Evolutionary conservation across 1,140 invertebrate genomes (phyloP).

Genomic region (Halotydeus destructor): DNA sequence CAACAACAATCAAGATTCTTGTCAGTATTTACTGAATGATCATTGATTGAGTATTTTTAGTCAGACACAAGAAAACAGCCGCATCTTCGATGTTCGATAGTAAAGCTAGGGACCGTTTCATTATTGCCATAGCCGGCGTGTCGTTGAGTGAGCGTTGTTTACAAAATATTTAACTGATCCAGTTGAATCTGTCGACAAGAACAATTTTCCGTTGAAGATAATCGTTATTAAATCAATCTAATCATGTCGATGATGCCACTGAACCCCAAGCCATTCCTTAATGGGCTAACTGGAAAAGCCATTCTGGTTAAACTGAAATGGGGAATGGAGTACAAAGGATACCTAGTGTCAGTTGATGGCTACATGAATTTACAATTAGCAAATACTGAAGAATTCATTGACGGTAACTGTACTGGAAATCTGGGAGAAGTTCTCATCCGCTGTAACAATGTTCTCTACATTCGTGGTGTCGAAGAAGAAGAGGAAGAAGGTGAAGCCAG

Average conservation of each 20-base stretch:
- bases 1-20: too few species aligned
- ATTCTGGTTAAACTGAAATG: constrained; percentile 97
- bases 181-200: too few species aligned
- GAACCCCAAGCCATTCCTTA: constrained; percentile 97
- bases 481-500: constrained; percentile 38
- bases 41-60: too few species aligned
- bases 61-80: too few species aligned
- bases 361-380: constrained; percentile 99
- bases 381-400: constrained; percentile 94
- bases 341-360: constrained; percentile 86
- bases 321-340: constrained; percentile 98
- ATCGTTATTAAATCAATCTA: constrained; percentile 18
- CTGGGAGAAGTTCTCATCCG: constrained; percentile 87
- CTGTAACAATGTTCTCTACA: constrained; percentile 96
- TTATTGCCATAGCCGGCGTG: too few species aligned
- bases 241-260: constrained; percentile 45
- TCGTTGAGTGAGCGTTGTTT: too few species aligned
- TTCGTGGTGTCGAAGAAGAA: constrained; percentile 85
- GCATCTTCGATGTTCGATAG: too few species aligned
- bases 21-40: too few species aligned
- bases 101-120: too few species aligned
- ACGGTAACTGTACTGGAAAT: constrained; percentile 71
- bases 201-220: too few species aligned
- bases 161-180: too few species aligned
- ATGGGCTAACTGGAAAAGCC: constrained; percentile 87